Base-by-base conservation (phyloP, 2,888 invertebrate species). In the Timema cristinae region DNA sequence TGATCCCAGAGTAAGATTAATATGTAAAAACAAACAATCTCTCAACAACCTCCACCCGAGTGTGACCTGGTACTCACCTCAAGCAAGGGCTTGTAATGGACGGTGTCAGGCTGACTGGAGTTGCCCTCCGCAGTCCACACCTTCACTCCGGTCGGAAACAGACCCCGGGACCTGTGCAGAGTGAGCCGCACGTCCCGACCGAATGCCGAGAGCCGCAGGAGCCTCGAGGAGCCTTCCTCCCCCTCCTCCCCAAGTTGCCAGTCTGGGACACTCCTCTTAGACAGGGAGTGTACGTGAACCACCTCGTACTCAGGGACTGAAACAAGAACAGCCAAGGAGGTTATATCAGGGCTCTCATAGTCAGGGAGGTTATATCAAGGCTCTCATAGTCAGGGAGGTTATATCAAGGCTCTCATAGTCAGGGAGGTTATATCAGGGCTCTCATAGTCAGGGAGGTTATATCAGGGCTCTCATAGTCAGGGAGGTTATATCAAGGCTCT, bases 261-360 rank as follows among this genome's bases (percentile, higher is more conserved):
- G 13, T 79, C 75, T 74, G 84, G 83, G 85, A 76, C 68, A 74
- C 75, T 49, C 67, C 79, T 80, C 76, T 88, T 77, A 71, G 76
- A 77, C 76, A 80, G 79, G 75, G 79, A 78, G 82, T 91, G 92
- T 76, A 95, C 86, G 76, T 90, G 89, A 71, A 95, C 89, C 78
- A 94, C 85, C 84, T 95, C 92, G 83, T 95, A 95, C 77, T 90
- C 86, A 75, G 95, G 95, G 79, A 95, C 89, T 89, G 79, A 7
- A 79, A 80, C 73, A 72, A 32, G 32, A 32, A 32, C 32, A 32
- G 32, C 32, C 32, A 70, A n/a, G 69, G 75, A 76, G 73, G 69
- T 63, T 47, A 59, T 68, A 73, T 54, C n/a, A 54, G 54, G n/a
- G 1, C 11, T 54, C 13, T 54, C 54, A 13, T 11, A 13, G n/a